phyloP scores from a whole-genome alignment of 2,888 invertebrate species.

The Alviniconcha strummeri region DNA sequence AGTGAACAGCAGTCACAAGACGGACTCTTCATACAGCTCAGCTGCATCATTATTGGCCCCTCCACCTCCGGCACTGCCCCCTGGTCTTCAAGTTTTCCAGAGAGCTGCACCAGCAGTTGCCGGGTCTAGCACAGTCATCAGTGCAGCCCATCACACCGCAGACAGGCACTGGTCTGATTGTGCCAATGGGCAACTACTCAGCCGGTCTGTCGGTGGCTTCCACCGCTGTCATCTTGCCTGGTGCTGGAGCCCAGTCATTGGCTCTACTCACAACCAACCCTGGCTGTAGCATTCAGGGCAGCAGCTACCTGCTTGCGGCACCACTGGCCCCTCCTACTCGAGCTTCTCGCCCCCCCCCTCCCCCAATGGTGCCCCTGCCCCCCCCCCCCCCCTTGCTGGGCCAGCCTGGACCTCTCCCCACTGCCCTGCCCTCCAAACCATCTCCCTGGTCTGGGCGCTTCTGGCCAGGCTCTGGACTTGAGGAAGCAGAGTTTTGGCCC shows the following conservation, averaged over 20 bases:
- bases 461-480: slow-evolving; percentile 7
- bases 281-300: slow-evolving; percentile 19
- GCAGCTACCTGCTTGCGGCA: slow-evolving; percentile 17
- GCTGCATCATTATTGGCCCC: too few species aligned
- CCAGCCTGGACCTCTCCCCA: not conserved
- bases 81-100: too few species aligned
- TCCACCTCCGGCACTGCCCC: too few species aligned
- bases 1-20: not conserved
- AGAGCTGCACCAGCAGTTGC: too few species aligned
- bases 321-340: slow-evolving; percentile 8
- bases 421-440: too few species aligned
- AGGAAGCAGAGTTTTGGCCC: slow-evolving; percentile 1
- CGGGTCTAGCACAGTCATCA: too few species aligned
- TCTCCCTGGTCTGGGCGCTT: not conserved
- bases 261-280: slow-evolving; percentile 7
- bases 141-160: not conserved
- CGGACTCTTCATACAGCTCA: too few species aligned
- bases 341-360: not conserved
- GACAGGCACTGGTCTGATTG: not conserved
- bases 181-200: not conserved
- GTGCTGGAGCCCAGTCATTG: not conserved
- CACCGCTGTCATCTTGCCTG: not conserved
- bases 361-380: slow-evolving; percentile 7
- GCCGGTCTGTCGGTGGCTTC: not conserved
- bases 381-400: slow-evolving; percentile 14